These are phyloP conservation scores for Centrocercus urophasianus DNA, from an alignment of 2,113 vertebrate genomes.

Conservation along the genomic window DNA sequence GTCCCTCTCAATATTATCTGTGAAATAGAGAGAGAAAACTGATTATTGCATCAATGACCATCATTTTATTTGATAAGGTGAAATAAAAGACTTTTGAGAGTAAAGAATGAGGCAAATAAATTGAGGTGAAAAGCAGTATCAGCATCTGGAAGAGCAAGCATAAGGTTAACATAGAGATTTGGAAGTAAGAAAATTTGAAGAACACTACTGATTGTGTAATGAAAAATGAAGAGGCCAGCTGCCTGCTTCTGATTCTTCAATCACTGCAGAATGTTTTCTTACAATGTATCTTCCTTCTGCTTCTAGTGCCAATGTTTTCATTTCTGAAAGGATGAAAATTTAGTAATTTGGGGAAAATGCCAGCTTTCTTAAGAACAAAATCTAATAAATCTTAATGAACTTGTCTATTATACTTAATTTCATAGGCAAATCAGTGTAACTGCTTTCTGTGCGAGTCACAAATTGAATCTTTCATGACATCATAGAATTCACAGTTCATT, in stretches of 20 bases:
- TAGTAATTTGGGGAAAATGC: background rate
- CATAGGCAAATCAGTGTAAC: background rate
- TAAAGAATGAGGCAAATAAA: background rate
- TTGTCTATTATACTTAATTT: background rate
- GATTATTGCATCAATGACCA: background rate
- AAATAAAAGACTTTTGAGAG: conserved; percentile 30
- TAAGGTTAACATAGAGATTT: background rate
- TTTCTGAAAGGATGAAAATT: background rate
- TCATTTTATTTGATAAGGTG: background rate
- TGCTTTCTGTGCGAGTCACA: background rate
- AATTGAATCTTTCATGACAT: background rate
- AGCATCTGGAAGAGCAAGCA: background rate
- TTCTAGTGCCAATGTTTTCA: background rate
- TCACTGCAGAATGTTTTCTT: background rate
- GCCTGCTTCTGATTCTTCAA: background rate
- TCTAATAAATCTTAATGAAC: background rate
- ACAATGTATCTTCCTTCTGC: background rate
- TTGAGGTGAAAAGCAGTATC: conserved; percentile 11
- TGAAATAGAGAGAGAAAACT: conserved; percentile 31
- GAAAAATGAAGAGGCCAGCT: background rate
- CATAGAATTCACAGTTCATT: background rate
- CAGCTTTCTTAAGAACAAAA: background rate
- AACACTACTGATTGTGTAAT: background rate
- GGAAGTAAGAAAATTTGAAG: background rate
- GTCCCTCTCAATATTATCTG: background rate